Base-by-base conservation (phyloP, 2,113 vertebrate genomes). In the Axis porcinus region DNA sequence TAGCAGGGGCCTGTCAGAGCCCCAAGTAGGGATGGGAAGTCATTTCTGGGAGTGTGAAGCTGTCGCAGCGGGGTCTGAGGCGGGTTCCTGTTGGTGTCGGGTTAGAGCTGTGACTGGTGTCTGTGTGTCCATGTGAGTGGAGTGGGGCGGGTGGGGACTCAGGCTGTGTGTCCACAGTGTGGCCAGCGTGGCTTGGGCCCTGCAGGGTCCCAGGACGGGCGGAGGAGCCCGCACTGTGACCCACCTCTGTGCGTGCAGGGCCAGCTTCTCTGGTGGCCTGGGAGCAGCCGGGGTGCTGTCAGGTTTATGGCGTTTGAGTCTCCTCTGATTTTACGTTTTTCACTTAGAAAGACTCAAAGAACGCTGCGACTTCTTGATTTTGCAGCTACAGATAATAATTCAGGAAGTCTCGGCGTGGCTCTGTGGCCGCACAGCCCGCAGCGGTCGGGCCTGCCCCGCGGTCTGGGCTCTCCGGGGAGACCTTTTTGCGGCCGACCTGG, bases 311-410 rank as follows among this genome's bases (percentile, higher is more conserved):
- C 1, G 0, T 90, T 94, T 89, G 94, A 78, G 84, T 93, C 93
- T 94, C 50, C 94, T 97, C 95, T 25, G 96, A 89, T 91, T 78
- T 0, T 1, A 60, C 96, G 85, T 90, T 54, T 62, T 58, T 60
- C 57, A 30, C 55, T 81, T 21, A 7, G 14, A 12, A 5, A 40
- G 81, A 50, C 4, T 27, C 57, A 33, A 2, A 57, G 89, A 40
- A 27, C 2, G 23, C 88, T 4, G 2, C 1, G 43, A 7, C 55
- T n/a, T 54, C 21, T 11, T 5, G 60, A 2, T 50, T 67, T 57
- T 45, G 52, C 3, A 43, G 52, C 58, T 43, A 5, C 16, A 55
- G 81, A 19, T 50, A 17, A 50, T 47, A 7, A 10, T 5, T 9
- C 43, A 88, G 85, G 89, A 58, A 43, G 89, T 64, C 12, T 30